Conservation (phyloP, 2,797 vertebrate species). For the Vultur gryphus region DNA sequence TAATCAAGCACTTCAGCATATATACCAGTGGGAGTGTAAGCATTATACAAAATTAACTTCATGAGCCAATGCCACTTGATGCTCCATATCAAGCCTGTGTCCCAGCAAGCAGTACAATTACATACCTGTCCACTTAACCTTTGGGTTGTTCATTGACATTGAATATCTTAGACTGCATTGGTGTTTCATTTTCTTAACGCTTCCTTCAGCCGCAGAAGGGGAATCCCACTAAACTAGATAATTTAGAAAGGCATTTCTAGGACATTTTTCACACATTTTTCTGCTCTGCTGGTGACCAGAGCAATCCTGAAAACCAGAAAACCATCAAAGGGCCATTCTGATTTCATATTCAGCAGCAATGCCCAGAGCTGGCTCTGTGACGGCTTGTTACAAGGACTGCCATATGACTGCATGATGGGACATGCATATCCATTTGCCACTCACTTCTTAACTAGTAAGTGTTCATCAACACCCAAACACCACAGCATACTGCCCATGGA, state of each 20-base stretch:
- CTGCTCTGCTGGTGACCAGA: neutral
- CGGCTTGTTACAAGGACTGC: neutral
- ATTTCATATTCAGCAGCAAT: neutral
- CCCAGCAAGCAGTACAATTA: neutral
- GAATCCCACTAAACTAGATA: neutral
- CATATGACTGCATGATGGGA: fast-evolving
- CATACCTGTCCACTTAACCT: neutral
- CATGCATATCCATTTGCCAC: too few relatives aligned
- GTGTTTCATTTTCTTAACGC: neutral
- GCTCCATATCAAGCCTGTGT: neutral
- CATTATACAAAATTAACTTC: neutral
- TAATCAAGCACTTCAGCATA: neutral
- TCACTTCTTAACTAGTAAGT: neutral
- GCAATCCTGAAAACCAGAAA: neutral
- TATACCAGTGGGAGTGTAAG: neutral
- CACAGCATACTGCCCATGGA: neutral
- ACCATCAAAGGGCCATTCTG: neutral
- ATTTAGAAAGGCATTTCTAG: neutral
- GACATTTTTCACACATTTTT: neutral
- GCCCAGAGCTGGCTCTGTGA: neutral
- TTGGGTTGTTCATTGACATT: neutral
- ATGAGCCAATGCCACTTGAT: neutral
- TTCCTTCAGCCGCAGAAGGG: neutral
- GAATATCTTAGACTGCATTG: neutral
- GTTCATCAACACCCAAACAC: neutral